These are phyloP conservation scores for Upupa epops DNA, from an alignment of 2,113 vertebrate genomes.

Conservation along the genomic window DNA sequence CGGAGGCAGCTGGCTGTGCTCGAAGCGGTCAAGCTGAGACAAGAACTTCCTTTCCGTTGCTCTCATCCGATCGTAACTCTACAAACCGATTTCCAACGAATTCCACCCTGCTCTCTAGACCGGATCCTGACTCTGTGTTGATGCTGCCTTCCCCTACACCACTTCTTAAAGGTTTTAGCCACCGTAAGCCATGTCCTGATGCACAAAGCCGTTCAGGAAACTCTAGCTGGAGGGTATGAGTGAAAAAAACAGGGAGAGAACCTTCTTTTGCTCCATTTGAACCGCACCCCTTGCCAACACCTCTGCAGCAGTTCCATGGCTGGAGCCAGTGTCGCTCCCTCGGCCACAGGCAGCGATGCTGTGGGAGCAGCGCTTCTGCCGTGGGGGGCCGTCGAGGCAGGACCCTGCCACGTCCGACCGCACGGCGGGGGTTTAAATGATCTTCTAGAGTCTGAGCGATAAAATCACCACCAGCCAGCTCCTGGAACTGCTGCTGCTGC, in stretches of 20 bases:
- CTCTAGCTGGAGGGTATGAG: background rate
- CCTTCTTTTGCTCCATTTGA: background rate
- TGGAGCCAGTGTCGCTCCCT: accelerated
- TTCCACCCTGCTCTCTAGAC: background rate
- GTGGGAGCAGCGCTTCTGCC: background rate
- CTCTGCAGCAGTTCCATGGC: background rate
- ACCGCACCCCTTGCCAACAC: background rate
- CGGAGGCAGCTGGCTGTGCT: background rate
- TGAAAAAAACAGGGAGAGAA: background rate
- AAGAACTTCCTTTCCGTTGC: background rate
- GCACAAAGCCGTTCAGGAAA: background rate
- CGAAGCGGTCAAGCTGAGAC: background rate
- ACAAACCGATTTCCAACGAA: background rate
- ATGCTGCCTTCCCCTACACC: background rate
- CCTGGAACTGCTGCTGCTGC: background rate
- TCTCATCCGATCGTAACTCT: background rate
- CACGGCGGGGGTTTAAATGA: too few species aligned
- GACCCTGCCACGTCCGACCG: background rate
- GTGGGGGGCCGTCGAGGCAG: background rate
- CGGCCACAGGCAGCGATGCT: accelerated
- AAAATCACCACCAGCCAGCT: background rate
- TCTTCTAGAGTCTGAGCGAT: background rate
- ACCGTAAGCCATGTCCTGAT: background rate
- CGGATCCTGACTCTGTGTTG: background rate
- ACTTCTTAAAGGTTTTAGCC: background rate